Evolutionary conservation across 2,888 invertebrate species (phyloP), one percentile per base, ranked within the genome.

Genomic region (Cryptosula pallasiana): DNA sequence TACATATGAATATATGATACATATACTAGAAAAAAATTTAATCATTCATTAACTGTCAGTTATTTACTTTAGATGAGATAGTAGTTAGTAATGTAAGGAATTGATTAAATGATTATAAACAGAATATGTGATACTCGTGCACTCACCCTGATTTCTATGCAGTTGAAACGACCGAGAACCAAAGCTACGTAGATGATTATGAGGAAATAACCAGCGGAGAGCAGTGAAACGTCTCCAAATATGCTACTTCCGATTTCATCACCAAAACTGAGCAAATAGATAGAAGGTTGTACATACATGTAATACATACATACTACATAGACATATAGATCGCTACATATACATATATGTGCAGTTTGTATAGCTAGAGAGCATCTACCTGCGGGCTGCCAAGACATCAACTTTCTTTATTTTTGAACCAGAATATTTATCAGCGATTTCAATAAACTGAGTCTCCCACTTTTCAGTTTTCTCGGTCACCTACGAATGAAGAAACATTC

Each of bases 151-250:
- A 90, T 88, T 84, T 92, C 91, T 32, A 92, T 85, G 87, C 90
- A 89, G 82, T 91, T 92, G 81, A 87, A 90, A 80, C 90, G 89
- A 3, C 92, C 92, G 72, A 92, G 86, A 75, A 90, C 90, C 75
- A 90, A 83, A 76, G 89, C 88, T 57, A 93, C 90, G 80, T 92
- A 93, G 55, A 91, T 78, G 78, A 91, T 90, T 89, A 92, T 91
- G 69, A 92, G 81, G 55, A 88, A 75, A 75, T 90, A 89, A 69
- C 92, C 92, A 73, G 89, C 80, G 35, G 88, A 85, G 25, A 93
- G 82, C 84, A 90, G 90, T 76, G 89, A 89, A 73, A 91, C 86
- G 79, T 92, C 92, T 82, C 90, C 76, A 32, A 71, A 36, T 3
- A 81, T 78, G 1, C 79, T 78, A 9, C 76, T 76, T 45, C 78